Conservation (phyloP, 1,140 invertebrate species). For the Meteorus sp. region DNA sequence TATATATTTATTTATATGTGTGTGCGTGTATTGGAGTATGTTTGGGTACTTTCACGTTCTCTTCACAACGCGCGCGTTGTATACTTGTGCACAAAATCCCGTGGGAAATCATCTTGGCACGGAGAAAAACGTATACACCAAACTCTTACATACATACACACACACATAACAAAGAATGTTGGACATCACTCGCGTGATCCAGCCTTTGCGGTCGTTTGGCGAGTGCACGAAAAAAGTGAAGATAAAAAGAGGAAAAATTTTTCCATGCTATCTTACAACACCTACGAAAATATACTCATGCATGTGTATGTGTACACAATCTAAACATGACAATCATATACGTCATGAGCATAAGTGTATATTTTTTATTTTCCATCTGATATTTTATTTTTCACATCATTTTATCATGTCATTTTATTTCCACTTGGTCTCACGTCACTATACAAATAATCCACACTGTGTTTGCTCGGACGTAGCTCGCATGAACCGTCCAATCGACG, state of each 20-base stretch:
- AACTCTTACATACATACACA: too few species aligned
- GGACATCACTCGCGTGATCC: conserved; percentile 6
- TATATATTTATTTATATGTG: too few species aligned
- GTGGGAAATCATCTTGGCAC: conserved; percentile 47
- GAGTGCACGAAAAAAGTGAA: background rate
- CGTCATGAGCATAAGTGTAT: background rate
- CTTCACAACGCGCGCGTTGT: background rate
- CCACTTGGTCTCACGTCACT: conserved; percentile 19
- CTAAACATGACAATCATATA: too few species aligned
- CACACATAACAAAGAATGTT: too few species aligned
- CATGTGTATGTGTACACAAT: too few species aligned
- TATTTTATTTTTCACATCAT: conserved; percentile 39
- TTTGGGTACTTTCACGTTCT: conserved; percentile 3
- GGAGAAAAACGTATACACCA: conserved; percentile 27
- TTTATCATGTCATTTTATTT: conserved; percentile 31
- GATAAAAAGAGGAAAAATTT: too few species aligned
- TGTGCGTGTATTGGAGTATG: too few species aligned
- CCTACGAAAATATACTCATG: too few species aligned
- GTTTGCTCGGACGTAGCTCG: conserved; percentile 11
- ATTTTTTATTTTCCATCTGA: conserved; percentile 27
- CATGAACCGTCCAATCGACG: conserved; percentile 3
- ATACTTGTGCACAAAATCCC: conserved; percentile 32
- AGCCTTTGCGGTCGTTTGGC: conserved; percentile 2
- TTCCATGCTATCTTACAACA: too few species aligned
- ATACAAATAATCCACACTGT: too few species aligned